Evolutionary conservation across 1,140 invertebrate genomes (phyloP), one percentile per base, ranked within the genome.

Genomic region (Brachystomella parvula): DNA sequence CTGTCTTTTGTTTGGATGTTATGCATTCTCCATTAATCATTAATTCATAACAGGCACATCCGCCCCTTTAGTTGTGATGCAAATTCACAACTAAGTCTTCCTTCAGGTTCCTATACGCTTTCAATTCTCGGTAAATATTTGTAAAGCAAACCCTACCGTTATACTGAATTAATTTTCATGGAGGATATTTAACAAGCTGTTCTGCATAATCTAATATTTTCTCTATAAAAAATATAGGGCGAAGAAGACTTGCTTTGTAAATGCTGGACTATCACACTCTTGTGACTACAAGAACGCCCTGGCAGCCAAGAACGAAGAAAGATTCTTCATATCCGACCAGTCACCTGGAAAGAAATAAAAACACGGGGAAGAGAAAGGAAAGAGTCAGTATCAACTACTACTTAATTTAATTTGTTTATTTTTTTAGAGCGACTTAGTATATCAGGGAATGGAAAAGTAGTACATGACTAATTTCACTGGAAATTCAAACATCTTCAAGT

Each of bases 261-360:
- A 79, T 64, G 79, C 76, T n/a, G 78, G 78, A 17, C 68, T 80
- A 67, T 77, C 76, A 1, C 76, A 79, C 67, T 76, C 76, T 21
- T 80, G 79, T 64, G 77, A 79, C 72, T 78, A 79, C 73, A 76
- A 77, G 61, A 76, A 79, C 30, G 65, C 78, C 3, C 67, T 77
- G 1, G 73, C 71, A 21, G 75, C 78, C n/a, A 68, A 76, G n/a
- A 74, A 75, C 53, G 77, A 78, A 66, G 75, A 73, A 28, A 72
- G 72, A 32, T 75, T 76, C 65, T 76, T 76, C 73, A 73, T 74
- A 35, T 76, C 75, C 17, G 64, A 74, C 49, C 44, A 71, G 19
- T 75, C 75, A 3, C 78, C 78, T 26, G 78, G 78, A 2, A 74
- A 74, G 64, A 70, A 71, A 63, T 67, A 63, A 71, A 44, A 2